Base-by-base conservation (phyloP, 2,888 invertebrate species). In the Acleris cristana region DNA sequence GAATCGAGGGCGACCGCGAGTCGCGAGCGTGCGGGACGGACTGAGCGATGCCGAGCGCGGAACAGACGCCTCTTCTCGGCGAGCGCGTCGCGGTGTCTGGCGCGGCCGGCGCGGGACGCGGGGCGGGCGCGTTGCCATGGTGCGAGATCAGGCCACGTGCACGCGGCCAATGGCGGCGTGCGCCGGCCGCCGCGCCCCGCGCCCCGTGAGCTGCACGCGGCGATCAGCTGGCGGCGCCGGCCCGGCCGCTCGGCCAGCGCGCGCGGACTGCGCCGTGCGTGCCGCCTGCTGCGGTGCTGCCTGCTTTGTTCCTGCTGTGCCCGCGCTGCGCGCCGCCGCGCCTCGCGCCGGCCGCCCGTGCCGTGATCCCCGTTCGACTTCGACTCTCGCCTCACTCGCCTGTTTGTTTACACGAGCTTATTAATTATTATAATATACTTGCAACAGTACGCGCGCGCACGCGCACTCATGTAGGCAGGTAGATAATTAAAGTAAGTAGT, bases 61-160 rank as follows among this genome's bases (percentile, higher is more conserved):
- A 70, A 71, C 71, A 64, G 40, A 71, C 73, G 69, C 54, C 71
- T 74, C 71, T 65, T 76, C 79, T 76, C 79, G 81, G 77, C 75
- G 76, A 76, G 80, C 75, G 82, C 79, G 78, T 76, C 76, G 81
- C 71, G 73, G 58, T 70, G 65, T 68, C 70, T 64, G 71, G 71
- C 70, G 72, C 71, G 70, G 61, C 70, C 71, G 61, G 73, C 71
- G 76, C 56, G 74, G 69, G 74, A 75, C 71, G 72, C 63, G 65
- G 71, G 70, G 61, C 74, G 75, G 75, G 79, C 78, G 77, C 85
- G 92, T 92, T 91, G 94, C 94, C 94, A 94, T 95, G 95, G 95
- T 94, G 94, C 94, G 94, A 95, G 95, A 94, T 95, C 95, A 95
- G 95, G 95, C 95, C 95, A 95, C 94, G 95, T 94, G 94, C 92